Evolutionary conservation across 2,888 invertebrate species (phyloP), one percentile per base, ranked within the genome.

Genomic region (Leuctra nigra): DNA sequence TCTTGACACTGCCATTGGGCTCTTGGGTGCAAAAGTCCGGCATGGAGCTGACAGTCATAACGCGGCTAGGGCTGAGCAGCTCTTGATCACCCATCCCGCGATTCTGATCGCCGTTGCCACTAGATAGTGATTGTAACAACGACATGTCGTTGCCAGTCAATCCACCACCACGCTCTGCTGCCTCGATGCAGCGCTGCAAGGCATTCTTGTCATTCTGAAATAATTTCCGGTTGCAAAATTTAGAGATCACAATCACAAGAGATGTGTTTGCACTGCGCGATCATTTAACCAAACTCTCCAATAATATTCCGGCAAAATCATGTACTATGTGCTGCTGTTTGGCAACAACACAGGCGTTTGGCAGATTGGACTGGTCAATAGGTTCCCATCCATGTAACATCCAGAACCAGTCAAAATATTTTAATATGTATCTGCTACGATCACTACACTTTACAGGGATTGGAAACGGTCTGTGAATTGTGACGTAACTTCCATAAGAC

Each of bases 161-260:
- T 6, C 33, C 48, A 18, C 48, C 47, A 11, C 50, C 39, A 2
- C 44, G 54, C 50, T 56, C 56, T 2, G 59, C 54, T 14, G 50
- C 48, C 18, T 36, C 25, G 41, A 59, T 56, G 53, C 48, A 53
- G 2, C 50, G 54, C 25, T 59, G 56, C 18, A 59, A 25, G 3
- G 46, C 35, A 9, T 56, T 53, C 35, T 39, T 54, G 24, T 59
- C 59, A 29, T 44, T 54, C 59, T 59, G 54, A 14, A 58, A 48
- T n/a, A n/a, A n/a, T n/a, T n/a, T n/a, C n/a, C 29, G 11, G 11
- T 29, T 29, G 11, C 29, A 29, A 29, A 29, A 7, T 29, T 29
- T 11, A 29, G 29, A n/a, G n/a, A n/a, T n/a, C n/a, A n/a, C n/a
- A n/a, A n/a, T n/a, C n/a, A n/a, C n/a, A n/a, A n/a, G n/a, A n/a